These are phyloP conservation scores for Oenanthe melanoleuca DNA, from an alignment of 2,113 vertebrate species.

Conservation along the genomic window DNA sequence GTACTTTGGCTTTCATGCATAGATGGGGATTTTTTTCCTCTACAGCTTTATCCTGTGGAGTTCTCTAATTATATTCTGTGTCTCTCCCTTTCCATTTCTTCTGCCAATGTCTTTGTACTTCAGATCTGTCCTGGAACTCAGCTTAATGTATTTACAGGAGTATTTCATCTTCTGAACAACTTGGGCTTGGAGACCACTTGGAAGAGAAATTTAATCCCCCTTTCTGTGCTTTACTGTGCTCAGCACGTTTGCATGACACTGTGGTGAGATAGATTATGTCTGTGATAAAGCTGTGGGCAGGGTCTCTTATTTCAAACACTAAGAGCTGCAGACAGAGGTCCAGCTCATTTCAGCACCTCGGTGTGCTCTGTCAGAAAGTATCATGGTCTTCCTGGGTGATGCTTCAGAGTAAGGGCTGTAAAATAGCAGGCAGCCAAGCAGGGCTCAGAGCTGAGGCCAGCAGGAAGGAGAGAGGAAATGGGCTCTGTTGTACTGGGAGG, in stretches of 20 bases:
- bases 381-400: neutral
- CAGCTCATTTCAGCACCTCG: neutral
- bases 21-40: neutral
- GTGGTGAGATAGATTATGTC: neutral
- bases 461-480: neutral
- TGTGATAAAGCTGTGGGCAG: neutral
- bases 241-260: neutral
- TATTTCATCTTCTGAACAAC: constrained; percentile 9
- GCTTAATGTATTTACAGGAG: constrained; percentile 19
- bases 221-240: neutral
- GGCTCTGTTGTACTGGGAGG: neutral
- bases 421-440: neutral
- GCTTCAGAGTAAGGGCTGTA: neutral
- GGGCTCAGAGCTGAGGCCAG: neutral
- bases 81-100: neutral
- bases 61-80: constrained; percentile 2
- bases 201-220: constrained; percentile 18
- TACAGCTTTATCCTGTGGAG: neutral
- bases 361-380: neutral
- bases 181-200: neutral
- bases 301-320: neutral
- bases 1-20: constrained; percentile 18
- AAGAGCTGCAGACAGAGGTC: neutral
- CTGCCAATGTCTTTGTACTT: constrained; percentile 35
- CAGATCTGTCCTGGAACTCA: constrained; percentile 23